These are phyloP conservation scores for Mnemiopsis leidyi DNA, from an alignment of 37 sponge, comb jelly and placozoan genomes.

Conservation along the genomic window DNA sequence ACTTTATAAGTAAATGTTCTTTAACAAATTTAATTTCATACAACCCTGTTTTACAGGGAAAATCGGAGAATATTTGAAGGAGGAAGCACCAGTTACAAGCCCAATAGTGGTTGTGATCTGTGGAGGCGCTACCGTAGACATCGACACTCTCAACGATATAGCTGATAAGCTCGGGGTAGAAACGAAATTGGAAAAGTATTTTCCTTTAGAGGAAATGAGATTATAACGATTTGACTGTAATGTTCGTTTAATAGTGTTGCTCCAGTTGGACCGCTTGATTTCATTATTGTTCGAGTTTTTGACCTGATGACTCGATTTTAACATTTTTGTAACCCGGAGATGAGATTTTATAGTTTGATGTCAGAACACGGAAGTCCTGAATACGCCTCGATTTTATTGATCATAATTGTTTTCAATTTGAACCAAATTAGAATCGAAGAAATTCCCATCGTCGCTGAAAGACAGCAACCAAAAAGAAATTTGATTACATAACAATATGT, in stretches of 20 bases:
- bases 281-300: too few species aligned
- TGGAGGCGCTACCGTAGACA: slow-evolving; percentile 83
- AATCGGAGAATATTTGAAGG: background rate
- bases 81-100: background rate
- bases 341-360: too few species aligned
- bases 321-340: too few species aligned
- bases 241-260: too few species aligned
- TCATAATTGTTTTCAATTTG: background rate
- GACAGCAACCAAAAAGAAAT: background rate
- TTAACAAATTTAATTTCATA: too few species aligned
- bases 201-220: slow-evolving; percentile 35
- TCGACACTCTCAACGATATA: slow-evolving; percentile 72
- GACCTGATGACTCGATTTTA: too few species aligned
- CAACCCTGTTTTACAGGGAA: background rate
- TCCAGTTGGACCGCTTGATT: too few species aligned
- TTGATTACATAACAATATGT: background rate
- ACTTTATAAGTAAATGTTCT: background rate
- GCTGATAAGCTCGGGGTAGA: background rate
- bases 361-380: too few species aligned
- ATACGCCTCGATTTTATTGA: too few species aligned
- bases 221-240: slow-evolving; percentile 4
- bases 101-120: slow-evolving; percentile 84
- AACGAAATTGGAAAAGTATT: background rate
- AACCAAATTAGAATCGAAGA: background rate
- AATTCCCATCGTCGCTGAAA: background rate